Evolutionary conservation across 2,888 invertebrate species (phyloP).

Genomic region (Omphaloscelis lunosa): DNA sequence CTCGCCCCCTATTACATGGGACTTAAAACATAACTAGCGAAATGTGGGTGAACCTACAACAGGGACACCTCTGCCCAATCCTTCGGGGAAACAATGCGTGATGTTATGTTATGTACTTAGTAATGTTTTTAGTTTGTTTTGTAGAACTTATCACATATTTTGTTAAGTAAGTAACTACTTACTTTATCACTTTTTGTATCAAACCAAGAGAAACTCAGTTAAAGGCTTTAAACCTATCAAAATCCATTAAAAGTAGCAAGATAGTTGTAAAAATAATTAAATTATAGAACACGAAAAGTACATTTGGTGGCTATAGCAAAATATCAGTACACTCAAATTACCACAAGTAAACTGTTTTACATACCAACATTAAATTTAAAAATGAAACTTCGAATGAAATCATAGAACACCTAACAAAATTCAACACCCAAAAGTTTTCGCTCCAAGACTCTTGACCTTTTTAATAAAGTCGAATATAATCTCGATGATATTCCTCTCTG

Average conservation of each 20-base stretch:
- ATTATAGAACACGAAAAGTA: no score
- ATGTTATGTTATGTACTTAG: neutral
- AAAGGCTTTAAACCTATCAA: neutral
- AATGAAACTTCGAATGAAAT: slow-evolving; percentile 19
- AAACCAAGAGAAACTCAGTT: no score
- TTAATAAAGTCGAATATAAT: slow-evolving; percentile 64
- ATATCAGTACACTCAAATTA: neutral
- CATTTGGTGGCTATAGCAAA: neutral
- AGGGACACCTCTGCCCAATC: no score
- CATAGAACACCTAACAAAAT: slow-evolving; percentile 39
- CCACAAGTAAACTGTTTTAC: neutral
- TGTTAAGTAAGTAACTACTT: neutral
- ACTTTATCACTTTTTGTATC: neutral
- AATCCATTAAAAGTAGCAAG: neutral
- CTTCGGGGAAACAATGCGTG: no score
- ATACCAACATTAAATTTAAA: neutral
- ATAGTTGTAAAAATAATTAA: neutral
- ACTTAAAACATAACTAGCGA: no score
- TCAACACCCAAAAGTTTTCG: slow-evolving; percentile 48
- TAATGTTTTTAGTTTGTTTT: neutral
- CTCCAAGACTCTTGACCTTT: slow-evolving; percentile 52
- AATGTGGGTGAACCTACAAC: no score
- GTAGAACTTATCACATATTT: neutral
- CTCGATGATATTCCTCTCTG: slow-evolving; percentile 54
- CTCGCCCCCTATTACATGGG: no score